Evolutionary conservation across 2,888 invertebrate species (phyloP).

Genomic region (Mythimna vitellina): DNA sequence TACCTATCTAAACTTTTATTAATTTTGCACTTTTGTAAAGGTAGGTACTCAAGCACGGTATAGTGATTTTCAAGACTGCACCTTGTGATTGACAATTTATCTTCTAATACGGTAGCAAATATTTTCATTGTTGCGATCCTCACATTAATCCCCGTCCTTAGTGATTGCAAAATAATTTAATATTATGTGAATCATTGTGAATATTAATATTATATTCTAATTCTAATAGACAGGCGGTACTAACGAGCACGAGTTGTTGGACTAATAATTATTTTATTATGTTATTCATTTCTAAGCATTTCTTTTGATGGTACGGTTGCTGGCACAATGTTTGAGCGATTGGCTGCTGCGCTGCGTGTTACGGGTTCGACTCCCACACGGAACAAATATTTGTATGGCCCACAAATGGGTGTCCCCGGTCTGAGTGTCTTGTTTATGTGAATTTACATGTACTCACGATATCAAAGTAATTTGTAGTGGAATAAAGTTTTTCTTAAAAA

Average conservation of each 20-base stretch:
- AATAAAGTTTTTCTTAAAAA: too few relatives aligned
- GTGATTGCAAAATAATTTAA: neutral
- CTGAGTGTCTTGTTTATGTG: too few relatives aligned
- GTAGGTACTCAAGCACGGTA: too few relatives aligned
- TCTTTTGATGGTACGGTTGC: neutral
- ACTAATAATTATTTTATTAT: slow-evolving; percentile 7
- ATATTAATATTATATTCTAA: neutral
- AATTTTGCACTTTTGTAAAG: neutral
- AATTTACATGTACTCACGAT: too few relatives aligned
- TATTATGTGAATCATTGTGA: neutral
- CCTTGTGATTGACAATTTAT: neutral
- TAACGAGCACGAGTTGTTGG: slow-evolving; percentile 23
- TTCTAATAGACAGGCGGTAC: neutral
- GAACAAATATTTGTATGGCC: too few relatives aligned
- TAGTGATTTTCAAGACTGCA: neutral
- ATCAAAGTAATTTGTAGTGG: too few relatives aligned
- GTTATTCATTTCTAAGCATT: slow-evolving; percentile 13
- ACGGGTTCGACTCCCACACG: too few relatives aligned
- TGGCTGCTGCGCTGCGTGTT: too few relatives aligned
- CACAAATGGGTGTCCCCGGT: too few relatives aligned
- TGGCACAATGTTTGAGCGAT: too few relatives aligned
- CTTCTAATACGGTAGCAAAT: neutral
- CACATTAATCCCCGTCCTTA: neutral
- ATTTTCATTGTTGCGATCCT: neutral
- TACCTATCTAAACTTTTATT: too few relatives aligned